These are phyloP conservation scores for Todiramphus saurophagus DNA, from an alignment of 2,113 vertebrate genomes.

Conservation along the genomic window DNA sequence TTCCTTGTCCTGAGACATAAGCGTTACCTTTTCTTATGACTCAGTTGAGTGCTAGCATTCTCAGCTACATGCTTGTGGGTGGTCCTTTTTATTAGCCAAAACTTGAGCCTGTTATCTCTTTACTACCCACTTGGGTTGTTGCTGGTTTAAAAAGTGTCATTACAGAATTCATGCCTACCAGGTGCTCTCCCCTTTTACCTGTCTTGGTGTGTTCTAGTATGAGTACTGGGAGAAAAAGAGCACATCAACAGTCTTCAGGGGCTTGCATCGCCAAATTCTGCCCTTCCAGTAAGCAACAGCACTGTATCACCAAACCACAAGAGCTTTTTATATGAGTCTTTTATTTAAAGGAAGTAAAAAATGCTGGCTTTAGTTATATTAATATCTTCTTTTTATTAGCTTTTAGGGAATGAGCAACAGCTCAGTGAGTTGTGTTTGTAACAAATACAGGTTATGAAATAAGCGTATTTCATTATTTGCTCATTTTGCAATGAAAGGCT, in stretches of 20 bases:
- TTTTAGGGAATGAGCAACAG: conserved; percentile 57
- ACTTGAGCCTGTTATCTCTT: not conserved
- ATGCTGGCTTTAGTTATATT: not conserved
- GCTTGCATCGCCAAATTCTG: not conserved
- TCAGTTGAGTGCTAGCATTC: not conserved
- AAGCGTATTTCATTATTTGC: conserved; percentile 60
- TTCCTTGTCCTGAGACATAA: not conserved
- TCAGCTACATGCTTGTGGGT: not conserved
- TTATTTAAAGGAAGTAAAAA: conserved; percentile 39
- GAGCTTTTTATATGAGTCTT: conserved; percentile 11
- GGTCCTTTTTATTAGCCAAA: not conserved
- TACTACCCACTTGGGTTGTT: not conserved
- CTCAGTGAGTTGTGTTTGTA: conserved; percentile 42
- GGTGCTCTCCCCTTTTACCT: not conserved
- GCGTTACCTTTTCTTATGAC: not conserved
- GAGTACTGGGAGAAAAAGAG: not conserved
- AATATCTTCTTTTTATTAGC: conserved; percentile 53
- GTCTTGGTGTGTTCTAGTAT: not conserved
- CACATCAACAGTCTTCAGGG: not conserved
- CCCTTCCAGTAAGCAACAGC: not conserved
- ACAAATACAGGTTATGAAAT: conserved; percentile 63
- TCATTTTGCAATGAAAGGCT: conserved; percentile 53
- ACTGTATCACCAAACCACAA: conserved; percentile 3
- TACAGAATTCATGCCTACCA: not conserved
- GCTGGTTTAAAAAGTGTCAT: not conserved